Percentiles rank a stretch among this genome's conserved stretches.
phyloP scores from a whole-genome alignment of 53 echinoderm and acorn worm genomes.

The Astropecten irregularis region DNA sequence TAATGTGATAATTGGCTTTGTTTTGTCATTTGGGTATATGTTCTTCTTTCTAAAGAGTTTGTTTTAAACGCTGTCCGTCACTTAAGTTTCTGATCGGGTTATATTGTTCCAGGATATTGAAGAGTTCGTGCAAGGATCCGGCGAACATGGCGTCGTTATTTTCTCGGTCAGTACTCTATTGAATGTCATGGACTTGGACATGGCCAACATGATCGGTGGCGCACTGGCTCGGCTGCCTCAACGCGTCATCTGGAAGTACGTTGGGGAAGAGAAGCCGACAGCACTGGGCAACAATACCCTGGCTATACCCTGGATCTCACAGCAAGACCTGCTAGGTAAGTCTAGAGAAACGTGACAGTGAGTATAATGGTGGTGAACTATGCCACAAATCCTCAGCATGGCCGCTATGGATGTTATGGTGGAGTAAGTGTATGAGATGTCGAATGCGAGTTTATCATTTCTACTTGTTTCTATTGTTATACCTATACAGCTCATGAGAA shows the following conservation, averaged over 20 bases:
- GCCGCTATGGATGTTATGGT: too few species aligned
- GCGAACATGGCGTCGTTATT: constrained; percentile 2
- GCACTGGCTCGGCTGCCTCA: constrained; percentile 30
- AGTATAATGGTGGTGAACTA: too few species aligned
- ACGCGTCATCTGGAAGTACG: constrained; percentile 33
- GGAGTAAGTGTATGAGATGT: too few species aligned
- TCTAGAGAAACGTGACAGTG: too few species aligned
- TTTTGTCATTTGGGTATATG: too few species aligned
- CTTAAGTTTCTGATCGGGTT: not conserved
- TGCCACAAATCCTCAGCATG: too few species aligned
- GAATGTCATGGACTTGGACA: constrained; percentile 27
- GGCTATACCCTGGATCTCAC: constrained; percentile 1
- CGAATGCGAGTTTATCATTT: too few species aligned
- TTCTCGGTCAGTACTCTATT: constrained; percentile 40
- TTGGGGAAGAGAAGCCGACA: constrained; percentile 8
- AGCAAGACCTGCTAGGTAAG: constrained; percentile 27
- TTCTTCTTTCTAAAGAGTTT: too few species aligned
- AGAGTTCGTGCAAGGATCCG: constrained; percentile 26
- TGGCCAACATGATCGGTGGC: constrained; percentile 33
- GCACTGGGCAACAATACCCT: constrained; percentile 36
- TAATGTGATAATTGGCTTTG: too few species aligned
- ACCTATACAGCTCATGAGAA: constrained; percentile 18
- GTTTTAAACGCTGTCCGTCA: too few species aligned
- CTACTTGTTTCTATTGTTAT: not conserved
- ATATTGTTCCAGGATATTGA: not conserved